These are phyloP conservation scores for Gryllus longicercus DNA, from an alignment of 2,888 invertebrate species.

Conservation along the genomic window DNA sequence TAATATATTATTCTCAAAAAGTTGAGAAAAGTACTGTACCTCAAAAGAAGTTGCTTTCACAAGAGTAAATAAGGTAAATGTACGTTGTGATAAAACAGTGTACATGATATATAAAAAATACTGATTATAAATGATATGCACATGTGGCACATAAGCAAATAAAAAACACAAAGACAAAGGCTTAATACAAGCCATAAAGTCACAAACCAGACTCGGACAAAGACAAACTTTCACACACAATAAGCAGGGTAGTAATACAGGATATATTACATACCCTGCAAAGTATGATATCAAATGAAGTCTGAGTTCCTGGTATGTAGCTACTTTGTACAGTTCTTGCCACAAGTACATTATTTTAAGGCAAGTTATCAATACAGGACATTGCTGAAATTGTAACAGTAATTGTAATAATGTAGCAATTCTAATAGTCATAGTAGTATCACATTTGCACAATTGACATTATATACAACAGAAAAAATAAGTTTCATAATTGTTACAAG, in stretches of 20 bases:
- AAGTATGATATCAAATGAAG: background rate
- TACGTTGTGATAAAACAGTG: background rate
- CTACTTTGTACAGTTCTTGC: background rate
- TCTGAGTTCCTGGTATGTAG: background rate
- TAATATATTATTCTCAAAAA: too few species aligned
- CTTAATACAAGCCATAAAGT: background rate
- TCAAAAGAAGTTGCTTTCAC: too few species aligned
- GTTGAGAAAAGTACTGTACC: too few species aligned
- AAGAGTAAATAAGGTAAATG: background rate
- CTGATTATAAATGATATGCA: too few species aligned
- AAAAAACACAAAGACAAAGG: background rate
- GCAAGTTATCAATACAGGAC: conserved; percentile 1
- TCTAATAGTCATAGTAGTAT: background rate
- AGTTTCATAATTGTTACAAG: background rate
- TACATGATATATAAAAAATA: background rate
- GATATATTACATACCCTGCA: background rate
- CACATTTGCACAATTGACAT: conserved; percentile 11
- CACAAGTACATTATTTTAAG: conserved; percentile 5
- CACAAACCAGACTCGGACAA: background rate
- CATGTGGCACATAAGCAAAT: background rate
- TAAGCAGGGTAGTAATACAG: background rate
- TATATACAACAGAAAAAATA: conserved; percentile 10
- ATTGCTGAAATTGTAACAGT: conserved; percentile 10
- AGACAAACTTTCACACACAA: background rate
- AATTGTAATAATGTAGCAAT: conserved; percentile 9